Evolutionary conservation across 2,888 invertebrate genomes (phyloP).

Genomic region (Prosopocoilus inquinatus): DNA sequence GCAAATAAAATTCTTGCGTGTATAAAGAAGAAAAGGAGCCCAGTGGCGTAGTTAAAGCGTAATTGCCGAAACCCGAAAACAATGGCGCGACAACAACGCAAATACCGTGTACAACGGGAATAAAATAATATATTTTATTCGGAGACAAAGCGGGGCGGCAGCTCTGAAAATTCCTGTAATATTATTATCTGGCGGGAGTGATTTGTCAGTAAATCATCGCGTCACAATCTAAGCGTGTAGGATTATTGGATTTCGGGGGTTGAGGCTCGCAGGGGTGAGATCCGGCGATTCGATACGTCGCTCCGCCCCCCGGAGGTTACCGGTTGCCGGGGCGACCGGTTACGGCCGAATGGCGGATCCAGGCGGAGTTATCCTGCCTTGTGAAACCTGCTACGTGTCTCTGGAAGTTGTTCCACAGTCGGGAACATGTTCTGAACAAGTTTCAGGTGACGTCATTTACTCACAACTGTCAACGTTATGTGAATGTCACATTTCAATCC

Average conservation of each 20-base stretch:
- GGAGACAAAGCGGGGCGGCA: constrained; percentile 4
- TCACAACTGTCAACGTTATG: too few species aligned
- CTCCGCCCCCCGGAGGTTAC: constrained; percentile 43
- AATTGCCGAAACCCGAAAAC: too few species aligned
- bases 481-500: too few species aligned
- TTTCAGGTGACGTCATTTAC: constrained; percentile 18
- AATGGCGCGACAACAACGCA: too few species aligned
- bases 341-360: constrained; percentile 43
- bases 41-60: too few species aligned
- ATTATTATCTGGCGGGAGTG: constrained; percentile 44
- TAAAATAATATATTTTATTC: constrained; percentile 23
- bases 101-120: too few species aligned
- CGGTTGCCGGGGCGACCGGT: constrained; percentile 40
- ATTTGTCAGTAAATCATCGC: constrained; percentile 47
- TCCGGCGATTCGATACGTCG: constrained; percentile 36
- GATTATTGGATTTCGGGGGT: constrained; percentile 47
- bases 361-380: constrained; percentile 24
- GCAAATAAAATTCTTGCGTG: too few species aligned
- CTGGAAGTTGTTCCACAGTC: constrained; percentile 24
- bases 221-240: constrained; percentile 47
- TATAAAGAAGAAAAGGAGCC: too few species aligned
- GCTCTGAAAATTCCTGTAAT: constrained; percentile 30
- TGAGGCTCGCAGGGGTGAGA: constrained; percentile 16
- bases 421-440: constrained; percentile 23
- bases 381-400: constrained; percentile 17